These are phyloP conservation scores for Melangyna quadrimaculata DNA, from an alignment of 2,888 invertebrate genomes.

Conservation along the genomic window DNA sequence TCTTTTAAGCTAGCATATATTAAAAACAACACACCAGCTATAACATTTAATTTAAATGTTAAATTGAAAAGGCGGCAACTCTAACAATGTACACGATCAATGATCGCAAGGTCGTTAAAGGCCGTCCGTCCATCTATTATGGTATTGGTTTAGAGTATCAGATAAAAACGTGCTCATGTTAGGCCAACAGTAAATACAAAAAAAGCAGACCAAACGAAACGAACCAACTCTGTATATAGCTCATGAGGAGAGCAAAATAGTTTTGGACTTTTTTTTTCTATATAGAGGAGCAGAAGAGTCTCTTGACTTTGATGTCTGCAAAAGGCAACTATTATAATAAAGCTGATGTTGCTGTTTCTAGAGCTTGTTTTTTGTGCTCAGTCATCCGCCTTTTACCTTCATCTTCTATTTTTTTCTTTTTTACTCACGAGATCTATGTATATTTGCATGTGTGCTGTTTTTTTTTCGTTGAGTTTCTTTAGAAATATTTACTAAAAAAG, in stretches of 20 bases:
- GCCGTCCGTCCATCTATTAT: constrained; percentile 61
- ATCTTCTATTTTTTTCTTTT: neutral
- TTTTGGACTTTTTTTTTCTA: constrained; percentile 29
- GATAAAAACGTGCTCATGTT: constrained; percentile 64
- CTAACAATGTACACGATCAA: constrained; percentile 28
- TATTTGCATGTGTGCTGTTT: neutral
- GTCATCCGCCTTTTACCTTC: constrained; percentile 31
- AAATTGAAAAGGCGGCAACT: neutral
- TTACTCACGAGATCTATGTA: neutral
- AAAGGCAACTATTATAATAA: constrained; percentile 8
- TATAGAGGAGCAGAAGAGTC: constrained; percentile 13
- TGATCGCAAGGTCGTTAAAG: constrained; percentile 72
- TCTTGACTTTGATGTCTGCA: constrained; percentile 53
- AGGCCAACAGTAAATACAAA: constrained; percentile 35
- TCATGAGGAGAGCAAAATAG: constrained; percentile 23
- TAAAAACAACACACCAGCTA: too few species aligned
- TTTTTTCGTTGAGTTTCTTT: neutral
- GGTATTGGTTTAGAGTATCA: constrained; percentile 41
- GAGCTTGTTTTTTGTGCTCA: constrained; percentile 23
- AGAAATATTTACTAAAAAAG: constrained; percentile 7
- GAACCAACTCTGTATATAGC: constrained; percentile 16
- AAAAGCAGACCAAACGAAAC: neutral
- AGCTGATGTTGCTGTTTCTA: constrained; percentile 9
- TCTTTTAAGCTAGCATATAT: too few species aligned
- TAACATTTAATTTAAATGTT: too few species aligned